Conservation (phyloP, 2,797 vertebrate genomes). For the Protosalanx chinensis region DNA sequence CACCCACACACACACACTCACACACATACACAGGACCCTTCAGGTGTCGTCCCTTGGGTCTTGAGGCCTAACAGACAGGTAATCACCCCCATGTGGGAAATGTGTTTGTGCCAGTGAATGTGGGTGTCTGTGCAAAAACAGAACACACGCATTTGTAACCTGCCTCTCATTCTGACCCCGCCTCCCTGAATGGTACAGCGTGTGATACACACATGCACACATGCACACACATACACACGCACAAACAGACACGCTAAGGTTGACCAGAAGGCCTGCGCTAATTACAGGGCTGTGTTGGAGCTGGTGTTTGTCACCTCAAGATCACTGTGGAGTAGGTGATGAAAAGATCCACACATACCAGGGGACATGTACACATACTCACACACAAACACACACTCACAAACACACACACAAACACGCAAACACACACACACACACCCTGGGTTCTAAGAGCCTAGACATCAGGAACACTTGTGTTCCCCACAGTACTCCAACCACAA, state of each 20-base stretch:
- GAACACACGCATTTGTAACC: background rate
- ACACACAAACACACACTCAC: background rate
- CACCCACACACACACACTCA: background rate
- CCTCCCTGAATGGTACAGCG: background rate
- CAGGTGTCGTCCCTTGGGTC: background rate
- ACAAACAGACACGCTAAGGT: background rate
- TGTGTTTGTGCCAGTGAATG: constrained; percentile 20
- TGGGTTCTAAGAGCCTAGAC: too few species aligned
- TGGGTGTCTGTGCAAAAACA: constrained; percentile 33
- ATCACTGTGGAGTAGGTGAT: constrained; percentile 52
- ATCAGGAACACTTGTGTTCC: too few species aligned
- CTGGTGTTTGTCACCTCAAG: constrained; percentile 54
- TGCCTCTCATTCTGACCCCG: constrained; percentile 14
- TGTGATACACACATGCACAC: background rate
- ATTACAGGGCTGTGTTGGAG: constrained; percentile 50
- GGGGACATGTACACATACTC: constrained; percentile 2
- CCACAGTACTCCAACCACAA: too few species aligned
- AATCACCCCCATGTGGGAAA: constrained; percentile 51
- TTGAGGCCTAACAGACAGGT: constrained; percentile 19
- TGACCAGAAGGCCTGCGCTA: constrained; percentile 31
- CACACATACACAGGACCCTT: background rate
- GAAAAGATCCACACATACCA: constrained; percentile 52
- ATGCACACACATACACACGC: background rate
- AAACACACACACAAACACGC: constrained; percentile 3
- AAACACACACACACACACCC: background rate